Base-by-base conservation (phyloP, 2,888 invertebrate species). In the Agriopis marginaria region DNA sequence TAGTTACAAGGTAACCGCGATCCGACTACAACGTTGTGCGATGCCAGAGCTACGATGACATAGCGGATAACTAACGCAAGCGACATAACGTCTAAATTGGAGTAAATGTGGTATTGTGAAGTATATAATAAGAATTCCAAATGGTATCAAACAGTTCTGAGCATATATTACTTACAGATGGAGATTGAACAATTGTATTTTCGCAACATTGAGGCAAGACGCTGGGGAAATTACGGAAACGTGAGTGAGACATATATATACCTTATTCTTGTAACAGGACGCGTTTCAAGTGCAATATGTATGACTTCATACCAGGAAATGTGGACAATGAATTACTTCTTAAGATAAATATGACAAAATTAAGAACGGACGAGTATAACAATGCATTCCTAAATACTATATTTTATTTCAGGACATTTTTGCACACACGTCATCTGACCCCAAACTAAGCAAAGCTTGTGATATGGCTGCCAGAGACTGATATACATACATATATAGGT, bases 151-250 rank as follows among this genome's bases (percentile, higher is more conserved):
- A 45, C 7, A 5, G 17, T 42, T 4, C 56, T 45, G 58, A 32
- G 58, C 45, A 50, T 60, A 49, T 32, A 56, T 58, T 59, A 59
- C 49, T 59, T 65, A n/a, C 14, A 42, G 45, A 44, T 50, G 44
- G n/a, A 17, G 47, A 44, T 55, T 50, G 32, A 50, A 56, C 50
- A 50, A 62, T 32, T 56, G 39, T 56, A 67, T 62, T 50, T 58
- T 42, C n/a, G 55, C 42, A 50, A 62, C 61, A 56, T 42, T 50
- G 49, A n/a, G 42, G 61, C 7, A 50, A 47, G 55, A 39, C 60
- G 60, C 66, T 11, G 10, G 66, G 66, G 66, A 67, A 67, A 67
- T 67, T 50, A 67, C 56, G 14, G n/a, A 10, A 14, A 49, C 32
- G 62, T 17, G 42, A 45, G 59, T 32, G 45, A 44, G 39, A 60